Evolutionary conservation across 2,888 invertebrate genomes (phyloP).

Genomic region (Mystacides longicornis): DNA sequence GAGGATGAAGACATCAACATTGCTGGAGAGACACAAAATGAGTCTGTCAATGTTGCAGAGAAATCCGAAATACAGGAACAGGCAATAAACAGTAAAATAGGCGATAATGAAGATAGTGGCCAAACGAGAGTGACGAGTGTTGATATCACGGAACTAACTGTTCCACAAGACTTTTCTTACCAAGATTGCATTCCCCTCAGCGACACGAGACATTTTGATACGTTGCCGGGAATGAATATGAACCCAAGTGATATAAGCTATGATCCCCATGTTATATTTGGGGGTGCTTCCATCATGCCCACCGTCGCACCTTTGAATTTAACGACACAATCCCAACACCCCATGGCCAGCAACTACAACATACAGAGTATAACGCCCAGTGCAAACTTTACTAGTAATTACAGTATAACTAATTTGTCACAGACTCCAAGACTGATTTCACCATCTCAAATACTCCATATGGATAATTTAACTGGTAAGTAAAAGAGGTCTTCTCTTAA

Average conservation of each 20-base stretch:
- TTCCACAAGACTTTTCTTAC: slow-evolving; percentile 10
- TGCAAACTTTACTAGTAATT: slow-evolving; percentile 15
- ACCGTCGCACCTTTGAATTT: slow-evolving; percentile 20
- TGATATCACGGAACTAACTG: slow-evolving; percentile 8
- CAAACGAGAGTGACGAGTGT: not conserved
- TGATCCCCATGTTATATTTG: slow-evolving; percentile 19
- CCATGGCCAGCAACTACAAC: slow-evolving; percentile 16
- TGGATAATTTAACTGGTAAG: slow-evolving; percentile 19
- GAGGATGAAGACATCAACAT: slow-evolving; percentile 3
- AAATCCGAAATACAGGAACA: no score
- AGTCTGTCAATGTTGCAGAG: no score
- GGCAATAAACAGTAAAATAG: not conserved
- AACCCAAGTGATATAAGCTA: slow-evolving; percentile 11
- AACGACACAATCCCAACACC: slow-evolving; percentile 16
- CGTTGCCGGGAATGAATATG: slow-evolving; percentile 17
- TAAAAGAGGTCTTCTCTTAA: no score
- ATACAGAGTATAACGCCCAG: slow-evolving; percentile 13
- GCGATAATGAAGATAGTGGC: not conserved
- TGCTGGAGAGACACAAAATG: slow-evolving; percentile 7
- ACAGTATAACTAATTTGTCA: slow-evolving; percentile 14
- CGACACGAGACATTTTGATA: slow-evolving; percentile 19
- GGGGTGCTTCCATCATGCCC: slow-evolving; percentile 13
- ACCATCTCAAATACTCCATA: slow-evolving; percentile 19
- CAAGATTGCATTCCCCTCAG: slow-evolving; percentile 8
- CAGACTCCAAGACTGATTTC: slow-evolving; percentile 21